Base-by-base conservation (phyloP, 2,888 invertebrate genomes). In the Drosophila greeni region DNA sequence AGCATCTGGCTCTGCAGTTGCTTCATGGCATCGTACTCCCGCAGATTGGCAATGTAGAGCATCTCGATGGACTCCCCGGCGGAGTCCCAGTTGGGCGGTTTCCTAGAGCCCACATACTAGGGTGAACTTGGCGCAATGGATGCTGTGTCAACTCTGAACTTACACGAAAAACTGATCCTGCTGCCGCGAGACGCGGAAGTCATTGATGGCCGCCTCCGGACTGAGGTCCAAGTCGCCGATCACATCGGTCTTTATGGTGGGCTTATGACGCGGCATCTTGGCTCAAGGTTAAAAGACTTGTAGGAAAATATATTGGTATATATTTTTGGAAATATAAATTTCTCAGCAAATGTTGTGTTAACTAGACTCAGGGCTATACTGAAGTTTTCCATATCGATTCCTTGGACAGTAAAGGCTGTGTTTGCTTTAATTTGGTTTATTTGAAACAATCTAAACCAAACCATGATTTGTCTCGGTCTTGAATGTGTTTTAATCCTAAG, bases 1-100 rank as follows among this genome's bases (percentile, higher is more conserved):
- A 88, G 71, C 72, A 88, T 74, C 60, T 87, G 81, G 0, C 74
- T 71, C 59, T 89, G 89, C 34, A 87, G 64, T 5, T 75, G 69
- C 33, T 80, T 29, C 86, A 88, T 87, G 5, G 85, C 82, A 1
- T 77, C 74, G 65, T 87, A 74, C 62, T 89, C 87, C 0, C 87
- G 83, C 29, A 86, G 78, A 84, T 87, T 88, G 62, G 84, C 80
- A 48, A 88, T 86, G 29, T 85, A 84, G 5, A 87, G 70, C 53
- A 88, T 72, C 69, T 88, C 88, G 29, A 89, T 76, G 3, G 86
- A 86, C 52, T 88, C 87, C 0, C 87, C 86, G 1, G 87, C 79
- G 3, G 86, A 84, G 60, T 89, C 89, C 88, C 88, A 88, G 45
- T 86, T 86, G 2, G 88, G 88, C 1, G 87, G 84, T 39, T 88